These are phyloP conservation scores for Schizaphis graminum DNA, from an alignment of 2,888 invertebrate species.

Conservation along the genomic window DNA sequence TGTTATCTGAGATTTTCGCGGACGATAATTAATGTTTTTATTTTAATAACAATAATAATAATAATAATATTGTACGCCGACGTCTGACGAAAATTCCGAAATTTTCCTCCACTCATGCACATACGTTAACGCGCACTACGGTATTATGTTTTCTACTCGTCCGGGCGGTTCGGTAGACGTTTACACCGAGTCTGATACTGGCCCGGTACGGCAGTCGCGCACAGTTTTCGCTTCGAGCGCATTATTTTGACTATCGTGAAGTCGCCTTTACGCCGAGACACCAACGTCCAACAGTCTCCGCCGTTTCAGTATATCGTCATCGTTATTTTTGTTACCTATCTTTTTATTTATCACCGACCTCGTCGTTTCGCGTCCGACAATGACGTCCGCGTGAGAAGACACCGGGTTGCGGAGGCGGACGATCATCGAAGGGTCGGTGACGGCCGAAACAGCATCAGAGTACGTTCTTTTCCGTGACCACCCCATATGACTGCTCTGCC, in stretches of 20 bases:
- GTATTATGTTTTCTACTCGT: conserved; percentile 5
- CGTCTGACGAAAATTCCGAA: background rate
- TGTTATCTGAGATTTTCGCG: background rate
- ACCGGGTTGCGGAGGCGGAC: background rate
- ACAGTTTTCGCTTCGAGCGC: background rate
- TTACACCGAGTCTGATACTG: background rate
- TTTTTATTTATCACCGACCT: background rate
- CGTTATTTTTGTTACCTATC: background rate
- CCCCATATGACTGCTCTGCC: background rate
- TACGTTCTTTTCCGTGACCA: background rate
- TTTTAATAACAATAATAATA: background rate
- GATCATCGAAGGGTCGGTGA: background rate
- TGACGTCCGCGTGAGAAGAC: background rate
- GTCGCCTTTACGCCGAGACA: background rate
- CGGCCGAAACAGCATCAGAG: background rate
- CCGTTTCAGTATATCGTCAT: background rate
- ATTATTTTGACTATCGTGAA: background rate
- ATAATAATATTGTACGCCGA: background rate
- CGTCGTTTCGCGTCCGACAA: background rate
- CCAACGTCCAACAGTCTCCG: background rate
- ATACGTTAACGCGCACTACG: background rate
- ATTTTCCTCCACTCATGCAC: background rate
- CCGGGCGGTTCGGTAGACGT: background rate
- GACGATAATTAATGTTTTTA: background rate
- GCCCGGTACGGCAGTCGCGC: background rate